These are phyloP conservation scores for Pterocles burchelli DNA, from an alignment of 2,113 vertebrate genomes.

Conservation along the genomic window DNA sequence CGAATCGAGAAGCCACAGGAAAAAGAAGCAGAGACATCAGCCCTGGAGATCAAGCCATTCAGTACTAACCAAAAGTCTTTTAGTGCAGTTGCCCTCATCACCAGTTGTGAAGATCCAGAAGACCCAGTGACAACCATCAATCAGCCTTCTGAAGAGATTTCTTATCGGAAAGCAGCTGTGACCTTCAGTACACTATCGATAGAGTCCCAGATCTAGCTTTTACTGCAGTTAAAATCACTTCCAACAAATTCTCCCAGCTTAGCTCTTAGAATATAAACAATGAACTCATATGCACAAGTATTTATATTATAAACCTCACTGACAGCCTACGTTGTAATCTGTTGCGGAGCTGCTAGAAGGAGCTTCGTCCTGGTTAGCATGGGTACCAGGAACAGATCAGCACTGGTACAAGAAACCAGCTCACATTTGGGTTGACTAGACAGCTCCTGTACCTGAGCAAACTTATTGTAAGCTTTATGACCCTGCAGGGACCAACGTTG, in stretches of 20 bases:
- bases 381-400: neutral
- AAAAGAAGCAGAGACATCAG: neutral
- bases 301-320: neutral
- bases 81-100: slow-evolving; percentile 69
- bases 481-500: neutral
- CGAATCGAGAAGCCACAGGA: neutral
- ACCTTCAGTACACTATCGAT: slow-evolving; percentile 72
- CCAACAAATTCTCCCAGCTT: neutral
- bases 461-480: neutral
- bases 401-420: neutral
- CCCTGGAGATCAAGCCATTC: slow-evolving; percentile 36
- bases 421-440: neutral
- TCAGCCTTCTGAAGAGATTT: neutral
- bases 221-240: neutral
- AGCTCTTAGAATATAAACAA: neutral
- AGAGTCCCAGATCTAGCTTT: slow-evolving; percentile 76
- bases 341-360: neutral
- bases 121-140: neutral
- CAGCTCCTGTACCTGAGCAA: neutral
- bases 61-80: slow-evolving; percentile 42
- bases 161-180: slow-evolving; percentile 70
- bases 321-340: neutral
- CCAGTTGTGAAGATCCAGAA: slow-evolving; percentile 64
- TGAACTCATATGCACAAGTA: neutral
- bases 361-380: neutral